Percentiles rank a stretch among this genome's conserved stretches.
Evolutionary conservation across 2,888 invertebrate genomes (phyloP).

Genomic region (Perizoma affinitatum): DNA sequence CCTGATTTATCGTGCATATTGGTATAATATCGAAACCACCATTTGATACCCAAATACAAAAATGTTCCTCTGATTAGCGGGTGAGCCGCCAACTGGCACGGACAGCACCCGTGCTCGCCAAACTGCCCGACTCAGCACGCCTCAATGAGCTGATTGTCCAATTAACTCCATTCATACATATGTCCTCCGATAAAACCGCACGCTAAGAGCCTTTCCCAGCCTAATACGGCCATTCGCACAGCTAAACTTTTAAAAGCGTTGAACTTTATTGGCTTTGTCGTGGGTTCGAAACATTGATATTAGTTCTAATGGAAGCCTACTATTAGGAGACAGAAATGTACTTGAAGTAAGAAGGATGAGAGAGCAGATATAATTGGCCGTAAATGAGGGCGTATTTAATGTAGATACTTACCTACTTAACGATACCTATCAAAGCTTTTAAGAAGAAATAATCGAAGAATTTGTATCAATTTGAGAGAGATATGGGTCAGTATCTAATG

Average conservation of each 20-base stretch:
- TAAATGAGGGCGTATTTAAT: no score
- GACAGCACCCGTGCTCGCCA: conserved; percentile 60
- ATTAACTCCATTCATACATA: conserved; percentile 80
- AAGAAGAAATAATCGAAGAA: no score
- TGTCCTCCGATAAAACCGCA: conserved; percentile 56
- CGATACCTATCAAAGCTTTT: no score
- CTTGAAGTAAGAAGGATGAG: background rate
- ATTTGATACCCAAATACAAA: conserved; percentile 32
- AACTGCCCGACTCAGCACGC: conserved; percentile 67
- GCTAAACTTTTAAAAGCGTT: conserved; percentile 51
- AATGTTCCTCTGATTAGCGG: conserved; percentile 63
- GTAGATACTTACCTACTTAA: no score
- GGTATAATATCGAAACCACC: conserved; percentile 50
- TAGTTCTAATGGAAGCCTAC: conserved; percentile 20
- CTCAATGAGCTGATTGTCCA: conserved; percentile 75
- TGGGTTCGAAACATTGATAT: conserved; percentile 24
- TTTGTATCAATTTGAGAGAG: no score
- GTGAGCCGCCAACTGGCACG: conserved; percentile 74
- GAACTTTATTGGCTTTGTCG: conserved; percentile 48
- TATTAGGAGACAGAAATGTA: conserved; percentile 10
- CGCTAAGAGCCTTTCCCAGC: conserved; percentile 60
- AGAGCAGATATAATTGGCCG: no score
- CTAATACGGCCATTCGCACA: conserved; percentile 61
- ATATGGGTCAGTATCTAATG: no score
- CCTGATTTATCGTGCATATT: conserved; percentile 36